These are phyloP conservation scores for Takifugu rubripes DNA, from an alignment of 2,797 vertebrate genomes.

Conservation along the genomic window DNA sequence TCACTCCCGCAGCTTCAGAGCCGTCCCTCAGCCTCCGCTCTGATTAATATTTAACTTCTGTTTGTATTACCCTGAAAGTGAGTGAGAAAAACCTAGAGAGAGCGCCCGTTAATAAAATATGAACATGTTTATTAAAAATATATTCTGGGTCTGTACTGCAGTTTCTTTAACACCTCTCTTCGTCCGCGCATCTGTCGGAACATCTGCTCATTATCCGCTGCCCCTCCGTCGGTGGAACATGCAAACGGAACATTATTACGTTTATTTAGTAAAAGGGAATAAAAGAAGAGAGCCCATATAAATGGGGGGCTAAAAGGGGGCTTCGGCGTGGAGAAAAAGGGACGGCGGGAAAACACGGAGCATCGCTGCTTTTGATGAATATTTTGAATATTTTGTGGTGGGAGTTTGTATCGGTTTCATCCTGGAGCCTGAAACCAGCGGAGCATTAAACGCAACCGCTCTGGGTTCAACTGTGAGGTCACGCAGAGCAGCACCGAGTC, in stretches of 20 bases:
- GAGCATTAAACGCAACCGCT: too few species aligned
- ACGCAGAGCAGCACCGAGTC: too few species aligned
- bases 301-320: constrained; percentile 26
- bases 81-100: constrained; percentile 39
- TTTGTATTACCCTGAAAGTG: constrained; percentile 52
- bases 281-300: constrained; percentile 47
- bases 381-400: background rate
- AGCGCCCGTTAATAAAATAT: constrained; percentile 53
- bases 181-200: constrained; percentile 56
- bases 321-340: constrained; percentile 38
- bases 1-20: constrained; percentile 21
- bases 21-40: constrained; percentile 23
- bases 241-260: constrained; percentile 26
- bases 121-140: constrained; percentile 56
- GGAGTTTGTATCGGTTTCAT: too few species aligned
- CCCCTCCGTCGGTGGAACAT: constrained; percentile 26
- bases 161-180: constrained; percentile 36
- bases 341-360: constrained; percentile 37
- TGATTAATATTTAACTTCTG: constrained; percentile 63
- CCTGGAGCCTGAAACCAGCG: too few species aligned
- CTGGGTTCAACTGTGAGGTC: too few species aligned
- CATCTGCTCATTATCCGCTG: constrained; percentile 49
- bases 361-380: constrained; percentile 43
- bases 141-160: constrained; percentile 29
- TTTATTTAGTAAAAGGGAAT: constrained; percentile 13